Percentiles rank a stretch among this genome's conserved stretches.
Evolutionary conservation across 2,888 invertebrate species (phyloP).

Genomic region (Antheraea yamamai): DNA sequence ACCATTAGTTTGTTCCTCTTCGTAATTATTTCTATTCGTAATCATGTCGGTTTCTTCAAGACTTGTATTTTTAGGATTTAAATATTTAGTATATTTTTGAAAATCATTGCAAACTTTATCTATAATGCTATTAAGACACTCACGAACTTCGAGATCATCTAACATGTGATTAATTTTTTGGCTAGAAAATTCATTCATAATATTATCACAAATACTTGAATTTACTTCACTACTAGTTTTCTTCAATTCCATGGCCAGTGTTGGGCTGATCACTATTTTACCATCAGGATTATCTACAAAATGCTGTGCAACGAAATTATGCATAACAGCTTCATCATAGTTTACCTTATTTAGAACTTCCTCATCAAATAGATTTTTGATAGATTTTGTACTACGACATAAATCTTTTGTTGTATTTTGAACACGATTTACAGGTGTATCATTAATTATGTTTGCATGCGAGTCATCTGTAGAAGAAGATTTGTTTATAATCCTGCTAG

Average conservation of each 20-base stretch:
- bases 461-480: conserved; percentile 58
- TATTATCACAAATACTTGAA: conserved; percentile 40
- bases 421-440: conserved; percentile 48
- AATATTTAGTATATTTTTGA: conserved; percentile 48
- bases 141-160: conserved; percentile 49
- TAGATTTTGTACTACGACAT: conserved; percentile 25
- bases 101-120: conserved; percentile 61
- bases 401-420: conserved; percentile 36
- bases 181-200: conserved; percentile 33
- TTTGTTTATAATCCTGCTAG: conserved; percentile 39
- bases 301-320: conserved; percentile 61
- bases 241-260: conserved; percentile 60
- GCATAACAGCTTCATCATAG: conserved; percentile 46
- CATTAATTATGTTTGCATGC: conserved; percentile 53
- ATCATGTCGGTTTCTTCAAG: not conserved
- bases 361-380: conserved; percentile 35
- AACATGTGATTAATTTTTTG: conserved; percentile 33
- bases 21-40: not conserved
- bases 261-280: conserved; percentile 54
- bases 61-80: conserved; percentile 26
- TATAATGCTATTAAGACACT: conserved; percentile 59
- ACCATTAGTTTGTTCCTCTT: not conserved
- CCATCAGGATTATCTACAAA: conserved; percentile 41
- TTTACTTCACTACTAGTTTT: conserved; percentile 56
- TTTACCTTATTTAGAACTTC: conserved; percentile 46